Percentiles rank a stretch among this genome's conserved stretches.
These are phyloP conservation scores for Clivina fossor DNA, from an alignment of 2,888 invertebrate genomes.

Conservation along the genomic window DNA sequence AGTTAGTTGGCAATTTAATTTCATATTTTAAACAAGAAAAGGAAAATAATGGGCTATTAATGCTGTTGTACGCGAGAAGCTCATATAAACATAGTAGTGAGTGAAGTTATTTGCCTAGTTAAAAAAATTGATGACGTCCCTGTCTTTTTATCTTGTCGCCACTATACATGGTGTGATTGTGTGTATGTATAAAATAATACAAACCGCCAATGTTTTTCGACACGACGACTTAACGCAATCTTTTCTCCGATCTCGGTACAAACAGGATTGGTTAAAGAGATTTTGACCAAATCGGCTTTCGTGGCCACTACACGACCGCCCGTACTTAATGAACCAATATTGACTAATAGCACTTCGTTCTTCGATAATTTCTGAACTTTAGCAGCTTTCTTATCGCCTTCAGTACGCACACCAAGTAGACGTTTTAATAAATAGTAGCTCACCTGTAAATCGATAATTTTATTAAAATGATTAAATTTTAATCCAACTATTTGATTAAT, in stretches of 20 bases:
- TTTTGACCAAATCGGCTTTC: slow-evolving; percentile 95
- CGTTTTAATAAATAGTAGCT: slow-evolving; percentile 96
- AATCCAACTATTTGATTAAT: no score
- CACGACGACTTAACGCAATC: slow-evolving; percentile 97
- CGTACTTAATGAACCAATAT: slow-evolving; percentile 98
- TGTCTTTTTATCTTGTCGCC: no score
- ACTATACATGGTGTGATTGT: background rate
- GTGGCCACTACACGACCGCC: slow-evolving; percentile 95
- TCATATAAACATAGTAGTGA: no score
- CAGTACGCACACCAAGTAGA: slow-evolving; percentile 94
- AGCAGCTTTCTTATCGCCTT: slow-evolving; percentile 98
- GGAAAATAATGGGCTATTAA: no score
- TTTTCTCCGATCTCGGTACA: slow-evolving; percentile 99
- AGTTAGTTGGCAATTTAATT: no score
- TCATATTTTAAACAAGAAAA: no score
- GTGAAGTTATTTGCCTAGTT: no score
- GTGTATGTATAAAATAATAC: background rate
- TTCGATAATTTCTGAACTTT: slow-evolving; percentile 92
- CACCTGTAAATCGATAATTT: no score
- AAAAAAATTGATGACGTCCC: no score
- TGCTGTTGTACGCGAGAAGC: no score
- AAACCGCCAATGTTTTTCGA: slow-evolving; percentile 99
- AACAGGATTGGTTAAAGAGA: slow-evolving; percentile 94
- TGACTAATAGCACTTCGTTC: slow-evolving; percentile 92
- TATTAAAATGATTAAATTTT: no score